A percentile compares a stretch with the other conserved stretches of the same genome.
phyloP scores from a whole-genome alignment of 2,113 vertebrate species.

The Tupaia chinensis region DNA sequence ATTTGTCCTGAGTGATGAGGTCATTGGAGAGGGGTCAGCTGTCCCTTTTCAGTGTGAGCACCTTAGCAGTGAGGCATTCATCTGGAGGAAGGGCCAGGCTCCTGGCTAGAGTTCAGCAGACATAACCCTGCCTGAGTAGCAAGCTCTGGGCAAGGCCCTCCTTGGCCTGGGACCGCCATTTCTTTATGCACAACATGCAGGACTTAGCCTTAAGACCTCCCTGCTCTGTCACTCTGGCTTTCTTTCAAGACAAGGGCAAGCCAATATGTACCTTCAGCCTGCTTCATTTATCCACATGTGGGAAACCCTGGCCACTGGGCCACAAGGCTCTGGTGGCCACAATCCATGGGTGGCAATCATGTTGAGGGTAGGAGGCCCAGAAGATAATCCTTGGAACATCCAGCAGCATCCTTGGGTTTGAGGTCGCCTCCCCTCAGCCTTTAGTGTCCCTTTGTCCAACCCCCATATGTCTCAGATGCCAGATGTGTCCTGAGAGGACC shows the following conservation, averaged over 20 bases:
- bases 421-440: neutral
- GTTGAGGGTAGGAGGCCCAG: neutral
- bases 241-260: neutral
- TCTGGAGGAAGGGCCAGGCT: neutral
- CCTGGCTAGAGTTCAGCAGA: neutral
- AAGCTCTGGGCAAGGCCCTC: too few species aligned
- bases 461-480: neutral
- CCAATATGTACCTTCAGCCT: neutral
- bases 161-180: rapidly evolving
- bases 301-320: neutral
- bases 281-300: neutral
- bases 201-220: neutral
- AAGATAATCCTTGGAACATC: neutral
- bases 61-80: neutral
- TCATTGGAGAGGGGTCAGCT: rapidly evolving
- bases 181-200: neutral
- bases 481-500: neutral
- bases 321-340: neutral
- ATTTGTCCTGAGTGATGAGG: neutral
- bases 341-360: neutral
- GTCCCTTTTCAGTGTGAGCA: neutral
- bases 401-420: neutral
- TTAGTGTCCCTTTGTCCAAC: neutral
- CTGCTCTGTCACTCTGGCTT: neutral
- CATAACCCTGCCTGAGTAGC: too few species aligned